Evolutionary conservation across 2,113 vertebrate genomes (phyloP).

Genomic region (Synchiropus splendidus): DNA sequence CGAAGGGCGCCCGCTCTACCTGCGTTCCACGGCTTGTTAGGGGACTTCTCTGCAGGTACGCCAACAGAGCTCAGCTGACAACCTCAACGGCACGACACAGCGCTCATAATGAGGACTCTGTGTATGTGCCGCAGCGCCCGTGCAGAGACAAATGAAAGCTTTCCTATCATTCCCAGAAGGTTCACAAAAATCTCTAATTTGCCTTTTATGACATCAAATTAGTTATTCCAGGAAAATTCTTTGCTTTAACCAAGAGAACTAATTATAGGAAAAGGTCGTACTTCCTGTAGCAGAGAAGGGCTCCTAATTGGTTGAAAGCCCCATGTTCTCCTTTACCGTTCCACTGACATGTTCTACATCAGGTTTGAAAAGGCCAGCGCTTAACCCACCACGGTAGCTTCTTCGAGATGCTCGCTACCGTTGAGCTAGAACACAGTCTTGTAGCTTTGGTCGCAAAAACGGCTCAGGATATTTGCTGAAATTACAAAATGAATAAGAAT

Average conservation of each 20-base stretch:
- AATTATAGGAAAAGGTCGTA: constrained; percentile 87
- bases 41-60: constrained; percentile 71
- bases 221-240: constrained; percentile 86
- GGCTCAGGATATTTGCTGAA: too few species aligned
- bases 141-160: constrained; percentile 49
- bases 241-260: constrained; percentile 91
- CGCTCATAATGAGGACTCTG: constrained; percentile 77
- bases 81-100: constrained; percentile 70
- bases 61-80: constrained; percentile 71
- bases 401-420: too few species aligned
- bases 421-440: too few species aligned
- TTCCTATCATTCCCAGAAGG: constrained; percentile 67
- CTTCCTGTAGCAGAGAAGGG: constrained; percentile 73
- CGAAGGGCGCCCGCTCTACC: constrained; percentile 68
- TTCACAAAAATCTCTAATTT: constrained; percentile 85
- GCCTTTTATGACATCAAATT: constrained; percentile 91
- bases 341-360: constrained; percentile 69
- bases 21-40: constrained; percentile 79
- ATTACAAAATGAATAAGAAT: too few species aligned
- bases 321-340: constrained; percentile 61
- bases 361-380: constrained; percentile 63
- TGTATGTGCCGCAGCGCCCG: constrained; percentile 22
- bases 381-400: constrained; percentile 60
- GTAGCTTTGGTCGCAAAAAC: too few species aligned
- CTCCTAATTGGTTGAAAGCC: constrained; percentile 78